These are phyloP conservation scores for Ectemnius cavifrons DNA, from an alignment of 2,888 invertebrate species.

Conservation along the genomic window DNA sequence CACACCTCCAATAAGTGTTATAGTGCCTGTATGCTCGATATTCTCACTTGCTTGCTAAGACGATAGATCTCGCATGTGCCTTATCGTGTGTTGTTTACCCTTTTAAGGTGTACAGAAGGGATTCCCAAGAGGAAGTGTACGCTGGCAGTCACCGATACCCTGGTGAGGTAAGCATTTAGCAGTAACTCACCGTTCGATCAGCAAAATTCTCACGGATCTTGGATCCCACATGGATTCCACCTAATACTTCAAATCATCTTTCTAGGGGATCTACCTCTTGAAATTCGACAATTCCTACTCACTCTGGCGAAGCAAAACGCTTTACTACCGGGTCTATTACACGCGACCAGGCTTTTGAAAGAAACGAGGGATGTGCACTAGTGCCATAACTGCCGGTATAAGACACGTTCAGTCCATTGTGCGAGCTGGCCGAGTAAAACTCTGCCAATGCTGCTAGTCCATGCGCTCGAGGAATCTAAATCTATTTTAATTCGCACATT, in stretches of 20 bases:
- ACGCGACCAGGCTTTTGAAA: slow-evolving; percentile 81
- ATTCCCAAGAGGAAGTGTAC: slow-evolving; percentile 97
- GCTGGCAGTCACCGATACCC: slow-evolving; percentile 99
- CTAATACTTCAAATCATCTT: slow-evolving; percentile 43
- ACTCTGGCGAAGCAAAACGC: slow-evolving; percentile 98
- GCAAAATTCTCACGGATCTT: not conserved
- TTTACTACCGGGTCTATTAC: slow-evolving; percentile 99
- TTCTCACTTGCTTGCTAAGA: too few species aligned
- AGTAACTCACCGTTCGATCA: not conserved
- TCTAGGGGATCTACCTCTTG: slow-evolving; percentile 95
- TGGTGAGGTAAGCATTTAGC: slow-evolving; percentile 79
- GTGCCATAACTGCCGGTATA: slow-evolving; percentile 3
- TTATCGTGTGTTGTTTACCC: too few species aligned
- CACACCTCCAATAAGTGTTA: slow-evolving; percentile 71
- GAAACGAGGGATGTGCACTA: slow-evolving; percentile 30
- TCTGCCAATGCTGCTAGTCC: slow-evolving; percentile 70
- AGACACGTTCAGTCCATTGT: slow-evolving; percentile 6
- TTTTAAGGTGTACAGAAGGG: slow-evolving; percentile 91
- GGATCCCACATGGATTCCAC: not conserved
- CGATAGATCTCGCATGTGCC: too few species aligned
- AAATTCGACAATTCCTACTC: slow-evolving; percentile 99
- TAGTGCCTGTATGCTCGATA: slow-evolving; percentile 70
- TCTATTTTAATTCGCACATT: slow-evolving; percentile 55
- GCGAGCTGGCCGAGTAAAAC: slow-evolving; percentile 64
- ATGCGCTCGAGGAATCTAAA: slow-evolving; percentile 59